Evolutionary conservation across 2,797 vertebrate genomes (phyloP), one percentile per base, ranked within the genome.

Genomic region (Mus caroli): DNA sequence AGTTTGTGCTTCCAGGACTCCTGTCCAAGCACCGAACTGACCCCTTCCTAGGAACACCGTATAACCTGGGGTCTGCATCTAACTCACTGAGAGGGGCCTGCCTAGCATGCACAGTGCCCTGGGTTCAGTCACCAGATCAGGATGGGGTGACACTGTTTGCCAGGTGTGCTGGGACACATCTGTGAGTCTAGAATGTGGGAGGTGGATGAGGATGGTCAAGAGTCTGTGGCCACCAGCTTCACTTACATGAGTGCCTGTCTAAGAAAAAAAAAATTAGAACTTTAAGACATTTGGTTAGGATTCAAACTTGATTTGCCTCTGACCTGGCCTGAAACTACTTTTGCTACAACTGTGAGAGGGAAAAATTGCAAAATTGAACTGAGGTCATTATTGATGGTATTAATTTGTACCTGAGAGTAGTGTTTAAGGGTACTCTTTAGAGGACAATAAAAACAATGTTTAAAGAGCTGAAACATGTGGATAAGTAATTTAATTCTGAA

Each of bases 401-500:
- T 92, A 82, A 60, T 83, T 95, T 77, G 62, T 58, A 84, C 84
- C 82, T 92, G 64, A 82, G 76, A n/a, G 10, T 78, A 79, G 37
- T 89, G 13, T 80, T 96, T 95, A 56, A 79, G 15, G 90, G 31
- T n/a, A 64, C 31, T 88, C 87, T 82, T 95, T 91, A 91, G 43
- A 96, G 52, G 75, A 13, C 50, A 89, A 3, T 76, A 31, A 94
- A 58, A 89, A 34, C 15, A 83, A 89, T 73, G 5, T 76, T 40
- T 77, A 82, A 96, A 91, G 67, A 88, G 24, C 80, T 90, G 76
- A 90, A 20, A 37, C 58, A 92, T 19, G 77, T 67, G 88, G 58
- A 40, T 96, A 75, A 83, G 54, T 97, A 80, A 95, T 93, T 96
- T 97, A 76, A 94, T 94, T 95, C 95, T 90, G 82, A 96, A 95